A percentile compares a stretch with the other conserved stretches of the same genome.
These are phyloP conservation scores for Phyto melanocephala DNA, from an alignment of 2,888 invertebrate species.

Conservation along the genomic window DNA sequence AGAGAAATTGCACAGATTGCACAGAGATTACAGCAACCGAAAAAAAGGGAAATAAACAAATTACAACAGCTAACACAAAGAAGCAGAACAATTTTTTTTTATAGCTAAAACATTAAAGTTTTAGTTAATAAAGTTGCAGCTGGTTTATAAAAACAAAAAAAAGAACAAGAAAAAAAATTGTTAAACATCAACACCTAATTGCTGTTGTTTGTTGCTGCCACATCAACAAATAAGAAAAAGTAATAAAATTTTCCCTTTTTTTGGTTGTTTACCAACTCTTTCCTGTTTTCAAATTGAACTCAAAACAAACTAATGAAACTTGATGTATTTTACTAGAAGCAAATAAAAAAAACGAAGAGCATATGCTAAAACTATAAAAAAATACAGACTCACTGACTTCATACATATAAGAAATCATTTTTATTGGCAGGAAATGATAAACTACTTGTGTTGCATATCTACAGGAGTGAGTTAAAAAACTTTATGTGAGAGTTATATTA, in stretches of 20 bases:
- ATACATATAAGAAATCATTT: conserved; percentile 38
- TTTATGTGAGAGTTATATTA: no score
- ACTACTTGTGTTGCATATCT: conserved; percentile 3
- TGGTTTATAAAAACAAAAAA: conserved; percentile 23
- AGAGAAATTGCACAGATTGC: conserved; percentile 53
- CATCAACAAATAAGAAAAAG: conserved; percentile 7
- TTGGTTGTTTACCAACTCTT: conserved; percentile 13
- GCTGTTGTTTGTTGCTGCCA: conserved; percentile 54
- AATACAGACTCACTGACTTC: conserved; percentile 28
- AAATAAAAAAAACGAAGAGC: background rate
- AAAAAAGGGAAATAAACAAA: conserved; percentile 44
- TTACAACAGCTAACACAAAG: conserved; percentile 35
- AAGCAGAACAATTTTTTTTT: conserved; percentile 17
- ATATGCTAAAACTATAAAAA: conserved; percentile 12
- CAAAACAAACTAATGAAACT: conserved; percentile 58
- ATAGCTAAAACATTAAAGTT: conserved; percentile 55
- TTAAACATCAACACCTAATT: conserved; percentile 76
- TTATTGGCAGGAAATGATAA: conserved; percentile 9
- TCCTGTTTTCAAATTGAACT: background rate
- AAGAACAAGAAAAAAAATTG: conserved; percentile 67
- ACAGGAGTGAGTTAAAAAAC: background rate
- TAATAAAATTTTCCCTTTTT: conserved; percentile 24
- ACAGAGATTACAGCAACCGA: conserved; percentile 29
- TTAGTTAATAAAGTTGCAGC: conserved; percentile 67
- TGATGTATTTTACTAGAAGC: conserved; percentile 21